Base-by-base conservation (phyloP, 1,140 invertebrate species). In the Planococcus citri region DNA sequence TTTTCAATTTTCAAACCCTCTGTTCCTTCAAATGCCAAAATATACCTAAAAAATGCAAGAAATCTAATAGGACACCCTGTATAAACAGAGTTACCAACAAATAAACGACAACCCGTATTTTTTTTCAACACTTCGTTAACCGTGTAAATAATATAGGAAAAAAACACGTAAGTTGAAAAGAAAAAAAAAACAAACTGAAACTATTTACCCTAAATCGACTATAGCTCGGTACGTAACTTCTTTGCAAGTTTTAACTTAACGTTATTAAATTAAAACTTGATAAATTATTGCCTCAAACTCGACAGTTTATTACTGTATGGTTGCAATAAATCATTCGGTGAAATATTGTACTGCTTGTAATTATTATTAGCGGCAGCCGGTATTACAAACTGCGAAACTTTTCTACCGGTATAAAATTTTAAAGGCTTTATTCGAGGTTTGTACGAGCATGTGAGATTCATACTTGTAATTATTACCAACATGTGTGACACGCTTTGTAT, bases 191-290 rank as follows among this genome's bases (percentile, higher is more conserved):
- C 3, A 33, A 33, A 6, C 29, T 33, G 3, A n/a, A n/a, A n/a
- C 12, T 33, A 33, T 33, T 33, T 33, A 33, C 29, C 12, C 29
- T 33, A 33, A 3, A 3, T 33, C 29, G 29, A 6, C 12, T 33
- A 12, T 33, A 12, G 12, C 41, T 51, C 41, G 33, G 6, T 14
- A 14, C 14, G 41, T 51, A 51, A 51, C 6, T 14, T 51, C 41
- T 51, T 51, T 20, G 41, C 2, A 33, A 33, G 29, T 33, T 33
- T 33, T 51, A 51, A 51, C 41, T 51, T 51, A 24, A 24, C 60
- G 60, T 64, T 64, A 64, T 64, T 64, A 64, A 64, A 64, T 64
- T 64, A 64, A 64, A 64, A 64, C 60, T 64, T 24, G 10, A 64
- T 24, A 64, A 64, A 24, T 64, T 64, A 64, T 64, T 25, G 60